Conservation (phyloP, 2,113 vertebrate species). For the Perca schrenkii region DNA sequence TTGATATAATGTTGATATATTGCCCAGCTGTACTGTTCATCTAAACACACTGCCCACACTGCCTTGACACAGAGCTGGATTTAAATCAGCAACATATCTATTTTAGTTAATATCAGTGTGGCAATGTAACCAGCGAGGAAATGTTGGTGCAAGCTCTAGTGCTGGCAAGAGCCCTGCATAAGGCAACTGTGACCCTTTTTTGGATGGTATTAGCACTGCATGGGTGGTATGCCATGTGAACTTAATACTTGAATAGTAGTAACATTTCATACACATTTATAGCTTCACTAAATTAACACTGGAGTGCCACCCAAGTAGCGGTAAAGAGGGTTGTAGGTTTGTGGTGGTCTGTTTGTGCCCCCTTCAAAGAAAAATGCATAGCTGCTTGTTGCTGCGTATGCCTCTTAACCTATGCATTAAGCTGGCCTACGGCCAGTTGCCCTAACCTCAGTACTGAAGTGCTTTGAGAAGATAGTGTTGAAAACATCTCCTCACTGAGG, state of each 20-base stretch:
- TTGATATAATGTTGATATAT: too few species aligned
- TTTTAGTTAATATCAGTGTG: background rate
- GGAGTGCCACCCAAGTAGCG: background rate
- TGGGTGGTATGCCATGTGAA: too few species aligned
- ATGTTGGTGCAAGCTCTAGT: background rate
- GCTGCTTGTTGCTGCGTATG: background rate
- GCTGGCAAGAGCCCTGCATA: background rate
- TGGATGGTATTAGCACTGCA: background rate
- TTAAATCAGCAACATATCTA: too few species aligned
- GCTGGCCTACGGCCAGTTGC: background rate
- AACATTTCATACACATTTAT: too few species aligned
- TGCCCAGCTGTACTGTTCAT: too few species aligned
- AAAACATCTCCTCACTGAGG: too few species aligned
- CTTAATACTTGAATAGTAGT: too few species aligned
- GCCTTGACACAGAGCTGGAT: too few species aligned
- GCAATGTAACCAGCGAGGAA: background rate
- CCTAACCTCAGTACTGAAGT: too few species aligned
- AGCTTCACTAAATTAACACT: background rate
- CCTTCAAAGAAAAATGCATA: background rate
- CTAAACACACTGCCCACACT: too few species aligned
- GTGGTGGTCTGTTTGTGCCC: background rate
- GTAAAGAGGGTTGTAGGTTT: background rate
- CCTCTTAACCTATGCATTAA: background rate
- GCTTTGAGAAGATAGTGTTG: too few species aligned
- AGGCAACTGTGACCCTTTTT: background rate